Base-by-base conservation (phyloP, 2,113 vertebrate genomes). In the Lanius collurio region DNA sequence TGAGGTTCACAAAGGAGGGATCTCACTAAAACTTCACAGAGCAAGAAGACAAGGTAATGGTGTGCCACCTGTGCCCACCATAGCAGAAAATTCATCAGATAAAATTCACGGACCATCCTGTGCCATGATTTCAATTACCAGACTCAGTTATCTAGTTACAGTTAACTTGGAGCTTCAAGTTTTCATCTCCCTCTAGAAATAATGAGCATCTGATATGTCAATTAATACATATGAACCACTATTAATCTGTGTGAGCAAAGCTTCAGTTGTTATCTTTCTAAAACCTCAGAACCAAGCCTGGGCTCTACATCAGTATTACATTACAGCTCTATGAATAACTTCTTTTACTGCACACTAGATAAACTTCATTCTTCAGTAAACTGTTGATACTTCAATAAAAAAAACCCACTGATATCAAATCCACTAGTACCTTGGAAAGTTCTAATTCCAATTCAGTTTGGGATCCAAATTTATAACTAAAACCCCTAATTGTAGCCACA, bases 201-300 rank as follows among this genome's bases (percentile, higher is more conserved):
- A 83, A 53, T 26, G 23, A 83, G 37, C 0, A 0, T n/a, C 15
- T 56, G 22, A 24, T 64, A 55, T 1, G 7, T 27, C 47, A 84
- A 10, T 63, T 84, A 79, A 76, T 5, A 3, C 31, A 47, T 26
- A 35, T 3, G 22, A 92, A 65, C 41, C 24, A 73, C 39, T 49
- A 49, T n/a, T 31, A 16, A 65, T n/a, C 9, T 49, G 15, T 31
- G 44, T 47, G 27, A 83, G 19, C 21, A 91, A 71, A 83, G 50
- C 16, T 80, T 80, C 50, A 55, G 33, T 30, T 87, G 30, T 55
- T 41, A 57, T 33, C 37, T 33, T 59, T 80, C n/a, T 8, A 80
- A 82, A 71, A 80, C 9, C 50, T 63, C 55, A 90, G 75, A 93
- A 63, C 8, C 21, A 62, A 62, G 50, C 35, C n/a, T 59, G 26